Percentiles rank a stretch among this genome's conserved stretches.
phyloP scores from a whole-genome alignment of 1,140 invertebrate genomes.

The Cyclargus thomasi region DNA sequence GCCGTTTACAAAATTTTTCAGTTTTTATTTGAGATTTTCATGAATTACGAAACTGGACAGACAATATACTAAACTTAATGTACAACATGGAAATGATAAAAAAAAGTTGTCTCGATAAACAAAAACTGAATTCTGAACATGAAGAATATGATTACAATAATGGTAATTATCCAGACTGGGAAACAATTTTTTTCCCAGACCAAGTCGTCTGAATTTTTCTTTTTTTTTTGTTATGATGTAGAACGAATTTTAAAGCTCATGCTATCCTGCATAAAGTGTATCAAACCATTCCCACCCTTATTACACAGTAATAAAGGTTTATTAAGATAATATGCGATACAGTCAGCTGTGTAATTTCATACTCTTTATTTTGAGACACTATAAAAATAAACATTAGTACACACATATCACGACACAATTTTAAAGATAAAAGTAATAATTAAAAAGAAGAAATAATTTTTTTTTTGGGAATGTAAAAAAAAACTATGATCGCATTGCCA shows the following conservation, averaged over 20 bases:
- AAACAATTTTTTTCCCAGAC: neutral
- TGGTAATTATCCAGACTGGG: neutral
- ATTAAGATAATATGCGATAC: slow-evolving; percentile 6
- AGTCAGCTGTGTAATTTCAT: neutral
- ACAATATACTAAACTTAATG: no score
- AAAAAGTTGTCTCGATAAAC: no score
- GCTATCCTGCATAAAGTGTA: slow-evolving; percentile 4
- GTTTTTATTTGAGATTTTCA: no score
- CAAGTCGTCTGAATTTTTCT: neutral
- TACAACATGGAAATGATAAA: no score
- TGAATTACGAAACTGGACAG: no score
- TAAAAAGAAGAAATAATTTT: no score
- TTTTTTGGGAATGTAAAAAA: no score
- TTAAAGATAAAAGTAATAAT: no score
- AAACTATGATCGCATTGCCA: no score
- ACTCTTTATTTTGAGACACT: neutral
- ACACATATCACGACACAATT: no score
- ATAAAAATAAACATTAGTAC: no score
- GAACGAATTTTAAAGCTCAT: slow-evolving; percentile 12
- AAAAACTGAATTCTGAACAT: neutral
- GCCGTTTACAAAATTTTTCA: no score
- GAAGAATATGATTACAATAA: neutral
- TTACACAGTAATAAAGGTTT: neutral
- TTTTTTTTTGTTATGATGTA: neutral
- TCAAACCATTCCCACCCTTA: neutral